Evolutionary conservation across 2,113 vertebrate genomes (phyloP).

Genomic region (Esox niger): DNA sequence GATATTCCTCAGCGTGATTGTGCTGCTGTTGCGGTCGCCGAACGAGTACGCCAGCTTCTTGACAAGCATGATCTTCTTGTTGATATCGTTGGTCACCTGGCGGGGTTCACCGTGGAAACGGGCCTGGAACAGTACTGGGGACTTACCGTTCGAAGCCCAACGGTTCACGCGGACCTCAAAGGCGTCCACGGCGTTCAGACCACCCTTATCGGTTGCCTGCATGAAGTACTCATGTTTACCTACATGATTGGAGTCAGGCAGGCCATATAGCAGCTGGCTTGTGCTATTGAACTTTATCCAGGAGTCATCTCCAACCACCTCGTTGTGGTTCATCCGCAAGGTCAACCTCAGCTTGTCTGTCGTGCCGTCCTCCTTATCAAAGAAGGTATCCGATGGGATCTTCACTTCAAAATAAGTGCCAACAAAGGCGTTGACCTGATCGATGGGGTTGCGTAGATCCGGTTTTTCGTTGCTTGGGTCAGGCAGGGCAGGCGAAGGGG

Average conservation of each 20-base stretch:
- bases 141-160: slow-evolving; percentile 79
- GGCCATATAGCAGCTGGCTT: slow-evolving; percentile 92
- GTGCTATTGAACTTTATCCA: slow-evolving; percentile 98
- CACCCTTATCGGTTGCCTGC: slow-evolving; percentile 92
- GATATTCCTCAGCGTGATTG: slow-evolving; percentile 86
- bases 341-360: slow-evolving; percentile 92
- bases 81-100: slow-evolving; percentile 77
- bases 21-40: slow-evolving; percentile 92
- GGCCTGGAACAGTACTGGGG: slow-evolving; percentile 84
- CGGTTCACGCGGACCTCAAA: slow-evolving; percentile 92
- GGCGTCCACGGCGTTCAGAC: slow-evolving; percentile 85
- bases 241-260: slow-evolving; percentile 80
- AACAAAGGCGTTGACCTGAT: slow-evolving; percentile 87
- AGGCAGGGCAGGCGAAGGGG: slow-evolving; percentile 66
- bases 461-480: slow-evolving; percentile 78
- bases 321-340: slow-evolving; percentile 83
- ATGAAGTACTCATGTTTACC: slow-evolving; percentile 96
- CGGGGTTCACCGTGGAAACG: slow-evolving; percentile 83
- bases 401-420: slow-evolving; percentile 98
- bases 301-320: slow-evolving; percentile 80
- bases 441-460: slow-evolving; percentile 84
- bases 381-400: slow-evolving; percentile 93
- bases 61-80: slow-evolving; percentile 91
- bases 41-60: slow-evolving; percentile 88
- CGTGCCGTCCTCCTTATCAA: slow-evolving; percentile 90